Percentiles rank a stretch among this genome's conserved stretches.
Conservation (phyloP, 2,797 vertebrate species). For the Buceros bicornis region DNA sequence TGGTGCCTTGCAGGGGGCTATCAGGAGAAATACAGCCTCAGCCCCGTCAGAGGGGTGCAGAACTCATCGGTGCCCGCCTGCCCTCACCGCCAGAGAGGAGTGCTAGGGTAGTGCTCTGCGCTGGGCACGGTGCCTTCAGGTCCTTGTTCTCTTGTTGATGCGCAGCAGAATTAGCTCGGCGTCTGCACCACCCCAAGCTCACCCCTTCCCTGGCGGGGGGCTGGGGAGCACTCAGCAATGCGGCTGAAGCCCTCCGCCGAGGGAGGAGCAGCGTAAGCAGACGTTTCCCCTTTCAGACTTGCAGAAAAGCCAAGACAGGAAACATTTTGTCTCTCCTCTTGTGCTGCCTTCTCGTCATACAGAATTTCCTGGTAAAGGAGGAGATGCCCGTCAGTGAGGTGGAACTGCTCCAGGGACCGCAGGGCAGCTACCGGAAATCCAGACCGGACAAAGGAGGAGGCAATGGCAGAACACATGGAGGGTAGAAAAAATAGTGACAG, state of each 20-base stretch:
- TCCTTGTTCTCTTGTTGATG: rapidly evolving
- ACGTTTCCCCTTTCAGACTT: neutral
- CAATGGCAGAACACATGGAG: rapidly evolving
- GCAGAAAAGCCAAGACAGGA: neutral
- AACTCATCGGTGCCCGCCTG: rapidly evolving
- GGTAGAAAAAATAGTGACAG: neutral
- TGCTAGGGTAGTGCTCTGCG: too few species aligned
- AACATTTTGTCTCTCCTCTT: neutral
- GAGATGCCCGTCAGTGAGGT: rapidly evolving
- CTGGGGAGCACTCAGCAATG: rapidly evolving
- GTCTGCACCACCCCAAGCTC: neutral
- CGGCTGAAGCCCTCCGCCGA: neutral
- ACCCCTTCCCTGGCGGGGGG: rapidly evolving
- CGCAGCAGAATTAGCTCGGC: neutral
- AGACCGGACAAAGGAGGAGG: neutral
- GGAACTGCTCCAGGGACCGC: rapidly evolving
- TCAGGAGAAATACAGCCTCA: rapidly evolving
- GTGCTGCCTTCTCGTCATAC: rapidly evolving
- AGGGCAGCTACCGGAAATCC: neutral
- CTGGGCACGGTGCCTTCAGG: rapidly evolving
- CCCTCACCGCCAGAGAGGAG: neutral
- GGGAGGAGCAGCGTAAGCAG: neutral
- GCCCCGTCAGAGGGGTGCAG: rapidly evolving
- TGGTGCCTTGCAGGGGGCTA: neutral
- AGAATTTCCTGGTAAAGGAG: neutral